Evolutionary conservation across 1,140 invertebrate species (phyloP), one percentile per base, ranked within the genome.

Genomic region (Argopecten irradians): DNA sequence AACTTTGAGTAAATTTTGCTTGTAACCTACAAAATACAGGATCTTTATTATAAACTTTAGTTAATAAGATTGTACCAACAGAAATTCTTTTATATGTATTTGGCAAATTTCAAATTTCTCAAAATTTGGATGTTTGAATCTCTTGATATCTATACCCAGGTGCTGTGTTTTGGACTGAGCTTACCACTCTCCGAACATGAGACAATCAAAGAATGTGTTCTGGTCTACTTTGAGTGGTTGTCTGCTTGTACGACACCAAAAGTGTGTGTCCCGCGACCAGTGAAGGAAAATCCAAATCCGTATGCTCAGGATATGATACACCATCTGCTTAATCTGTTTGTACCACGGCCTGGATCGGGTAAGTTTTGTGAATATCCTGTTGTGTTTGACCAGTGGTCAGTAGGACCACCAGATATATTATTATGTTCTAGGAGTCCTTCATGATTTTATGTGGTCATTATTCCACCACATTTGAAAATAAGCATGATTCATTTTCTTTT

Each of bases 221-320:
- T 98, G 95, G 97, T 99, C 34, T 99, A 99, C 94, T 99, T 98
- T 95, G 98, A 99, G 93, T 99, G 99, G 99, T 95, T 99, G 35
- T 97, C 97, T 0, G 97, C 98, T 0, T 96, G 98, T 92, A 97
- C 98, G 0, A 94, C 96, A 89, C 97, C 98, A 1, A 98, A 95
- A 87, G 86, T 93, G 9, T 94, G 94, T 92, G 97, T 99, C 32
- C 98, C 98, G 0, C 97, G 97, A 92, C 98, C 98, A 1, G 97
- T 99, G 19, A 96, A 97, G 46, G 97, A 98, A 85, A 98, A 99
- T 94, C 98, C 99, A 0, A 98, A 99, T 94, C 96, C 97, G 88
- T 99, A 99, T 96, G 97, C 98, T 0, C 96, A 98, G 90, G 98
- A 97, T 95, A 99, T 99, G 91, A 97, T 99, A 34, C 97, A 97